Base-by-base conservation (phyloP, 2,797 vertebrate genomes). In the Falco columbarius region DNA sequence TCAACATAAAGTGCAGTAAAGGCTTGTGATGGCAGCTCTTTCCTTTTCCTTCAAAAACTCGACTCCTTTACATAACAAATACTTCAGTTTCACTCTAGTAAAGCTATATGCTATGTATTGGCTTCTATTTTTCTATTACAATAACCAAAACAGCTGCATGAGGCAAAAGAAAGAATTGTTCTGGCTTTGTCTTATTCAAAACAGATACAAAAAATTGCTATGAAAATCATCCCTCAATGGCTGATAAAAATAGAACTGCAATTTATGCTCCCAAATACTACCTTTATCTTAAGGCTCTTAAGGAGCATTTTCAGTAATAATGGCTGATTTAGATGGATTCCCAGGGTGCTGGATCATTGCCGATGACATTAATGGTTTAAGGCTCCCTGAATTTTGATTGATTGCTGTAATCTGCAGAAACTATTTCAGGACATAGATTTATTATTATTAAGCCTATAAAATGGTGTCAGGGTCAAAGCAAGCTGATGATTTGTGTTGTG, bases 401-500 rank as follows among this genome's bases (percentile, higher is more conserved):
- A 98, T 98, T 97, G 97, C 95, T 95, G 71, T 98, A 98, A 98
- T 98, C 98, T 98, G 93, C 65, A 96, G 79, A 97, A 98, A 98
- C 97, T 98, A 98, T 98, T 98, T 98, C 97, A 97, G 96, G 97
- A 98, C 97, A 98, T 96, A 98, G 97, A 98, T 98, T 98, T 98
- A 98, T 98, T 98, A 98, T 96, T 97, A 98, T 98, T 98, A 98
- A 98, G 96, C 96, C 97, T 97, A 98, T 98, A 98, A 98, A 98
- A 98, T 95, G 94, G 96, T 98, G 97, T 97, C 97, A 98, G 97
- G 97, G 98, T 98, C 98, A 98, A 97, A 94, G 97, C 90, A 96
- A 98, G 94, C 93, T 89, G 95, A 93, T 97, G 97, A 98, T 97
- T 97, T 98, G 96, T 98, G 95, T 98, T 97, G 93, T 94, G 97